Conservation (phyloP, 2,797 vertebrate genomes). For the Scleropages formosus region DNA sequence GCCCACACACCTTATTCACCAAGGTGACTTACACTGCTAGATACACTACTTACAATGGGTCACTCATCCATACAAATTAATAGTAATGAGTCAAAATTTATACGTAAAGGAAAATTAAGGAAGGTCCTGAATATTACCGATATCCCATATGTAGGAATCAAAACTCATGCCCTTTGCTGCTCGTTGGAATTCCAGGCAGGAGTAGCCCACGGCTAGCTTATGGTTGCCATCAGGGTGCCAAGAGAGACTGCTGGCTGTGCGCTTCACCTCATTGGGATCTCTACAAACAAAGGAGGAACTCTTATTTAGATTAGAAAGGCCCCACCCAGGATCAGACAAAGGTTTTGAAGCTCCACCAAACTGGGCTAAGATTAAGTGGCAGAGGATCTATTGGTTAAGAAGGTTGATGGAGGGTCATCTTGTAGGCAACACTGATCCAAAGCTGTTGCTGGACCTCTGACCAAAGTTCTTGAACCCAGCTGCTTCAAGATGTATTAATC, state of each 20-base stretch:
- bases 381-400: background rate
- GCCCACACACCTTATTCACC: no score
- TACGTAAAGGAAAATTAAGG: no score
- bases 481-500: background rate
- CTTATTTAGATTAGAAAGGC: background rate
- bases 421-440: background rate
- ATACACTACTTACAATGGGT: no score
- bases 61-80: no score
- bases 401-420: background rate
- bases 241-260: conserved; percentile 77
- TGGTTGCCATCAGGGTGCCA: conserved; percentile 82
- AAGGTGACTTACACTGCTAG: no score
- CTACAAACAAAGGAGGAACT: conserved; percentile 51
- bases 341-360: no score
- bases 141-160: conserved; percentile 92
- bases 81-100: no score
- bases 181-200: conserved; percentile 82
- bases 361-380: no score
- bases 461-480: no score
- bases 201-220: conserved; percentile 86
- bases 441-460: background rate
- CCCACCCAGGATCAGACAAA: background rate
- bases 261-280: conserved; percentile 80
- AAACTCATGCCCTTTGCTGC: conserved; percentile 64
- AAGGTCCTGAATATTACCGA: conserved; percentile 63